Evolutionary conservation across 2,113 vertebrate genomes (phyloP).

Genomic region (Myotis yumanensis): DNA sequence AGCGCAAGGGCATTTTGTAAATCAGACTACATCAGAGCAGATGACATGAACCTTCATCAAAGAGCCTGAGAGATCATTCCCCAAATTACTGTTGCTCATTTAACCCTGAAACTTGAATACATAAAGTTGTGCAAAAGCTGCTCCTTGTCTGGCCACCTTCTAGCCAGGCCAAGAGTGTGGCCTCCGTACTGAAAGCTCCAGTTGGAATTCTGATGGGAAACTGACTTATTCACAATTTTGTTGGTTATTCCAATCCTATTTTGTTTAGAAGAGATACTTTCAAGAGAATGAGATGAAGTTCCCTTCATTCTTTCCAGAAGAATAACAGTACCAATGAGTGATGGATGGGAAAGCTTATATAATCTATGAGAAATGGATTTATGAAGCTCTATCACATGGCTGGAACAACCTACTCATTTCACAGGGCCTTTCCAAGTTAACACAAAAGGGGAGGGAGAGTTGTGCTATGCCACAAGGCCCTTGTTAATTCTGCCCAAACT

Average conservation of each 20-base stretch:
- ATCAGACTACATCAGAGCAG: neutral
- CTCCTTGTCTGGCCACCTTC: neutral
- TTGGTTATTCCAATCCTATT: slow-evolving; percentile 3
- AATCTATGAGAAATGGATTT: neutral
- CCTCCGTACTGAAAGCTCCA: neutral
- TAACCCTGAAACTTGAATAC: slow-evolving; percentile 13
- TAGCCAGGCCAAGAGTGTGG: neutral
- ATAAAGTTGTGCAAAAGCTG: neutral
- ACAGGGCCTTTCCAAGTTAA: slow-evolving; percentile 43
- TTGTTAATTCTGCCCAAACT: slow-evolving; percentile 9
- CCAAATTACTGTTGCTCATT: neutral
- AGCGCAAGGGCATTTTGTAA: neutral
- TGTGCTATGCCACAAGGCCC: neutral
- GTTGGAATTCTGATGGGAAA: slow-evolving; percentile 16
- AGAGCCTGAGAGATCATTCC: neutral
- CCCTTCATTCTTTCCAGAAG: neutral
- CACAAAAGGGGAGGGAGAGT: neutral
- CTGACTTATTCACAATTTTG: neutral
- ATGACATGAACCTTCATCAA: neutral
- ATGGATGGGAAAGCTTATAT: neutral
- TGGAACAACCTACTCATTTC: neutral
- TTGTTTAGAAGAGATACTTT: slow-evolving; percentile 22
- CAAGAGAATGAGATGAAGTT: slow-evolving; percentile 8
- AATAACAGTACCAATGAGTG: neutral
- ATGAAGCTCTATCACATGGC: neutral